A percentile compares a stretch with the other conserved stretches of the same genome.
These are phyloP conservation scores for Ictalurus punctatus DNA, from an alignment of 2,113 vertebrate genomes.

Conservation along the genomic window DNA sequence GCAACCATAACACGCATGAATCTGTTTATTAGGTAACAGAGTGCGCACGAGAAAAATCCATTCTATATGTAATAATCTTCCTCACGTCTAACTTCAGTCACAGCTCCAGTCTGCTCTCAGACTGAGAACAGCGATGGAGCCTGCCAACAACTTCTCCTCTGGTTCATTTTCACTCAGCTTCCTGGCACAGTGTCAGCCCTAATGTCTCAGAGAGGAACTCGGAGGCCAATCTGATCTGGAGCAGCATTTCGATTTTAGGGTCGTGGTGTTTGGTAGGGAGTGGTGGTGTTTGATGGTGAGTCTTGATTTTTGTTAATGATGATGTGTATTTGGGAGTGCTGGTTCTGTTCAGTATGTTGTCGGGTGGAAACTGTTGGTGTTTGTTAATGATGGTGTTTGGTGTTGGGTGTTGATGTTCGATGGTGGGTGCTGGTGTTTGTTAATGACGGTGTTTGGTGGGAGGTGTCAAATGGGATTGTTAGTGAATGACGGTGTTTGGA, in stretches of 20 bases:
- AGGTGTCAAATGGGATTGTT: too few relatives aligned
- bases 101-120: slow-evolving; percentile 12
- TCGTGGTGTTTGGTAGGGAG: neutral
- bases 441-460: neutral
- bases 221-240: neutral
- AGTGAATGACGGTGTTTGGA: neutral
- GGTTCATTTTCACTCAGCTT: slow-evolving; percentile 4
- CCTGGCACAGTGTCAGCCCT: neutral
- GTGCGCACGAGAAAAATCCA: neutral
- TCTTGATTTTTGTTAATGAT: neutral
- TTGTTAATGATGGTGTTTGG: neutral
- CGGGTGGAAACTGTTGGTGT: neutral
- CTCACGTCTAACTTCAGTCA: neutral
- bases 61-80: slow-evolving; percentile 9
- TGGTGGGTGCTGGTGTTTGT: neutral
- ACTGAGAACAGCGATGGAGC: neutral
- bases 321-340: neutral
- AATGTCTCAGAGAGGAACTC: neutral
- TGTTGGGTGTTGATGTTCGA: neutral
- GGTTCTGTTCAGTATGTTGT: neutral
- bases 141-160: slow-evolving; percentile 8
- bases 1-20: slow-evolving; percentile 32
- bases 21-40: slow-evolving; percentile 29
- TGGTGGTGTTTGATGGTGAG: neutral
- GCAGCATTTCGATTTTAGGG: neutral